These are phyloP conservation scores for Ctenicera cuprea DNA, from an alignment of 2,888 invertebrate genomes.

Conservation along the genomic window DNA sequence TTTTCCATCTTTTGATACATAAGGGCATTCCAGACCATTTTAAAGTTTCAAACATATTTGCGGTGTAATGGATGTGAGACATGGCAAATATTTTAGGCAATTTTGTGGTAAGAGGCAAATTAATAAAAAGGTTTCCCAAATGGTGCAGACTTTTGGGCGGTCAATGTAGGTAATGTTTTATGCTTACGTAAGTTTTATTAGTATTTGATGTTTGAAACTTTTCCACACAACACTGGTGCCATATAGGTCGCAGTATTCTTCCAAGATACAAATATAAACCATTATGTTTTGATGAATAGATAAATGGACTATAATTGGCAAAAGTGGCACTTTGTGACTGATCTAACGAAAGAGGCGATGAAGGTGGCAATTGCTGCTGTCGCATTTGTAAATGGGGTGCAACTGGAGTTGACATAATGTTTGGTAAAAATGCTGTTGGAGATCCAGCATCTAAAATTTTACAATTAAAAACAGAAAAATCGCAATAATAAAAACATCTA, in stretches of 20 bases:
- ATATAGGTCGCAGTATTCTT: conserved; percentile 90
- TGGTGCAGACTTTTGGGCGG: too few species aligned
- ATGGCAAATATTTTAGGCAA: too few species aligned
- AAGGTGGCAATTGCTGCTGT: conserved; percentile 47
- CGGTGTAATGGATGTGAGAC: too few species aligned
- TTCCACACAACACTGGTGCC: conserved; percentile 87
- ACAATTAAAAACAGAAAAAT: conserved; percentile 3
- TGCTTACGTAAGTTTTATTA: conserved; percentile 77
- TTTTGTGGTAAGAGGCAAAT: too few species aligned
- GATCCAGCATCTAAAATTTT: conserved; percentile 49
- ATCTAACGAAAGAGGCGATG: conserved; percentile 1
- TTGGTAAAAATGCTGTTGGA: conserved; percentile 64
- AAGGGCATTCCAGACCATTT: too few species aligned
- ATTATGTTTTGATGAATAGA: conserved; percentile 90
- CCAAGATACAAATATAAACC: conserved; percentile 94
- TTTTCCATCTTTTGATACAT: too few species aligned
- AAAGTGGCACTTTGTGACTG: conserved; percentile 28
- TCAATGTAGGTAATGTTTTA: too few species aligned
- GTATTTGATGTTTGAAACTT: conserved; percentile 73
- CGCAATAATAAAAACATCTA: not conserved
- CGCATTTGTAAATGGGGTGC: conserved; percentile 58
- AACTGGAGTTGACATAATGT: conserved; percentile 69
- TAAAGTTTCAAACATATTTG: too few species aligned
- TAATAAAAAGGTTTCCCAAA: too few species aligned
- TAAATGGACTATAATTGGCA: conserved; percentile 55